phyloP scores from a whole-genome alignment of 2,113 vertebrate species.

The Pogonocichla stellata region DNA sequence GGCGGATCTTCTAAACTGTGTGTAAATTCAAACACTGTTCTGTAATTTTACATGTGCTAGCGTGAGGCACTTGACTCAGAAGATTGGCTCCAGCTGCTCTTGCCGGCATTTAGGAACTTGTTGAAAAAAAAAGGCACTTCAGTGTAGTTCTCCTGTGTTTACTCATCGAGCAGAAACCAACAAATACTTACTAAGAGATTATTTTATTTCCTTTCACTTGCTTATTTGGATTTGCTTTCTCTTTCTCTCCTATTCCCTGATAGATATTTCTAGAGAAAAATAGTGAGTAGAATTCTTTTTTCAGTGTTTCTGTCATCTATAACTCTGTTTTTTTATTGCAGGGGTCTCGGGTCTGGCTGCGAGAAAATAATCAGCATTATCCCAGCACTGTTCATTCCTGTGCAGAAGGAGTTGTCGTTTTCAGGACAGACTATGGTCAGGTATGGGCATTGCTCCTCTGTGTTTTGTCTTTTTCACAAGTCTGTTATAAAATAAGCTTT shows the following conservation, averaged over 20 bases:
- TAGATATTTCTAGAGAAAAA: not conserved
- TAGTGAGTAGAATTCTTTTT: not conserved
- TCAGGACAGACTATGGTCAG: conserved; percentile 90
- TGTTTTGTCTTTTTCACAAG: not conserved
- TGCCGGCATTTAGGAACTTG: not conserved
- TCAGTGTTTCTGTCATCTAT: not conserved
- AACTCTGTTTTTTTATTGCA: conserved; percentile 57
- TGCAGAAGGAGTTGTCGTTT: conserved; percentile 86
- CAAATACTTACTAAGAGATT: not conserved
- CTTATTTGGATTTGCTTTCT: not conserved
- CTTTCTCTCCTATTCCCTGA: not conserved
- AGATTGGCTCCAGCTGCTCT: conserved; percentile 14
- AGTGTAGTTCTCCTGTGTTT: not conserved
- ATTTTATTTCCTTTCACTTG: not conserved
- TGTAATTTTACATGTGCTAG: not conserved
- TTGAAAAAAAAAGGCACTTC: not conserved
- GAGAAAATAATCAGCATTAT: conserved; percentile 90
- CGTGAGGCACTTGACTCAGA: conserved; percentile 14
- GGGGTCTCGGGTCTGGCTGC: conserved; percentile 92
- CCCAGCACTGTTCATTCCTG: conserved; percentile 92
- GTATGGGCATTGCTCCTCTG: conserved; percentile 42
- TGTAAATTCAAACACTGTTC: not conserved
- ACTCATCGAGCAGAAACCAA: not conserved
- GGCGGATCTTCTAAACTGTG: not conserved
- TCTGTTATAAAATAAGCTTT: not conserved